Base-by-base conservation (phyloP, 2,797 vertebrate genomes). In the Chiroxiphia lanceolata region DNA sequence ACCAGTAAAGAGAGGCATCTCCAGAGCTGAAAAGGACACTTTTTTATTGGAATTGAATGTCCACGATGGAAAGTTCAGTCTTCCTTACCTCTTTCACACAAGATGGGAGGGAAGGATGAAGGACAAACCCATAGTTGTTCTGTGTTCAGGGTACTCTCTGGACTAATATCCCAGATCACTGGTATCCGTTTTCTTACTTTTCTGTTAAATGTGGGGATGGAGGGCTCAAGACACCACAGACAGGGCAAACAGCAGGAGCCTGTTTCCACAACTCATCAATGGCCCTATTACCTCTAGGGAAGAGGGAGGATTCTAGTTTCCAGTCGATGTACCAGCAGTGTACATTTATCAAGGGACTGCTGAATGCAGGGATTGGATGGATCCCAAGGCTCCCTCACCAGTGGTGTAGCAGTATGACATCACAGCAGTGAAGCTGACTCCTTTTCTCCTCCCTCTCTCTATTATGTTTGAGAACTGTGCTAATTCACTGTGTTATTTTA, bases 121-220 rank as follows among this genome's bases (percentile, higher is more conserved):
- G 12, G 21, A 60, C 21, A 79, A 84, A 57, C 11, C 6, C 23
- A 53, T 3, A 68, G 4, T 6, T 63, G 17, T 64, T 59, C 26
- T 71, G 5, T 34, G 10, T 34, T 68, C 36, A 57, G 50, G 42
- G 26, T 56, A 29, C 13, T 57, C 10, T 87, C 29, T 84, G 53
- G 15, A 21, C 10, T 20, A 48, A 6, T 5, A 54, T 26, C 12
- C 20, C 25, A 19, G 0, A 1, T 44, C n/a, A 75, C 14, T 38
- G 50, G 2, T 33, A 14, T 64, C 14, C 4, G 9, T 69, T 69
- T 82, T 45, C 25, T 38, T 45, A 8, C 17, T 38, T 60, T 79
- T 83, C 50, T 69, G 13, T 23, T 70, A 27, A 61, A 63, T 54
- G 36, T n/a, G 36, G 3, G 86, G 13, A 33, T 60, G 12, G 34